These are phyloP conservation scores for Agrochola lota DNA, from an alignment of 2,888 invertebrate genomes.

Conservation along the genomic window DNA sequence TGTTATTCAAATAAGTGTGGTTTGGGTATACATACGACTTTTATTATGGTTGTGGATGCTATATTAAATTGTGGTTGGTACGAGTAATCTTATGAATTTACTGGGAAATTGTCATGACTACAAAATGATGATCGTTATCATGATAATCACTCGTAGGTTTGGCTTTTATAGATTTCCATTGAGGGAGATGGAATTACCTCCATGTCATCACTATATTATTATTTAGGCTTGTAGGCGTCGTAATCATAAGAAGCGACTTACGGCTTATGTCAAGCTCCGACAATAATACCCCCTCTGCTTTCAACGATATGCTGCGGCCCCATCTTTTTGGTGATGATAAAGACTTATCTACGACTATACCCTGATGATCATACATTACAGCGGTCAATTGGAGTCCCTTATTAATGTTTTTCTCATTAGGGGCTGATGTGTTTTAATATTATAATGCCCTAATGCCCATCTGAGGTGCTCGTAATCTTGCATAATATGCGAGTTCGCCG, in stretches of 20 bases:
- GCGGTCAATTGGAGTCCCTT: background rate
- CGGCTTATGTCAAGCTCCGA: background rate
- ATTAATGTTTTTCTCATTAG: background rate
- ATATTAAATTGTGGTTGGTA: background rate
- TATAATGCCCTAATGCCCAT: background rate
- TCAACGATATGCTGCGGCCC: background rate
- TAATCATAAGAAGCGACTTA: background rate
- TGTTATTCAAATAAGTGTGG: constrained; percentile 40
- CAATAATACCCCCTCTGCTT: background rate
- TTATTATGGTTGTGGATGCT: constrained; percentile 20
- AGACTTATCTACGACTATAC: background rate
- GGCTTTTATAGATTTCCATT: background rate
- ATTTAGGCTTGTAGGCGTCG: background rate
- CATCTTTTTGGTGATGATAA: background rate
- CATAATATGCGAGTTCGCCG: background rate
- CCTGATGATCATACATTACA: background rate
- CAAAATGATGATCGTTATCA: background rate
- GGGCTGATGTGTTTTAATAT: too few relatives aligned
- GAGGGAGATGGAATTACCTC: background rate
- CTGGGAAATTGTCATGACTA: background rate
- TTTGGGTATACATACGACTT: constrained; percentile 1
- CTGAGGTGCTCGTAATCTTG: background rate
- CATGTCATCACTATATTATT: background rate
- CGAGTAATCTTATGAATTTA: constrained; percentile 4
- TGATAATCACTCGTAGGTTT: background rate